phyloP scores from a whole-genome alignment of 2,797 vertebrate species.

The Microchirus variegatus region DNA sequence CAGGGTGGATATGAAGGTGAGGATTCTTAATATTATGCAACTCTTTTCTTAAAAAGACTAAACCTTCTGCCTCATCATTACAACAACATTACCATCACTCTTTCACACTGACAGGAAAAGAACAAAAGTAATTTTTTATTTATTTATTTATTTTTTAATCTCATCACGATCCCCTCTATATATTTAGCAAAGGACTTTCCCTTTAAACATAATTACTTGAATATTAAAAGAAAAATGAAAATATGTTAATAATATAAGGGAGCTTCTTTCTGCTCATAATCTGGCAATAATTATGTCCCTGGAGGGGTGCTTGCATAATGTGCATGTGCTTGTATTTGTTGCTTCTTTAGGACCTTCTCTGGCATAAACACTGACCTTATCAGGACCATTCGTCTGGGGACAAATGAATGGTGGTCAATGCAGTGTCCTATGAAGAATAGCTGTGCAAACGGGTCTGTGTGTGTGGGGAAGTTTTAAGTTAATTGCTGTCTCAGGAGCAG shows the following conservation, averaged over 20 bases:
- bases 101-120: slow-evolving; percentile 34
- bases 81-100: slow-evolving; percentile 16
- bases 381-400: too few relatives aligned
- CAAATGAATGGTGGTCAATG: too few relatives aligned
- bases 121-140: slow-evolving; percentile 57
- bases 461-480: slow-evolving; percentile 39
- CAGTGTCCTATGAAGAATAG: too few relatives aligned
- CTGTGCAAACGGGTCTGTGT: neutral
- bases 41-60: slow-evolving; percentile 59
- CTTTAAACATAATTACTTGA: slow-evolving; percentile 72
- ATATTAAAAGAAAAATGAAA: slow-evolving; percentile 76
- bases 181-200: slow-evolving; percentile 49
- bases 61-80: slow-evolving; percentile 54
- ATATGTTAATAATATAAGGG: slow-evolving; percentile 76
- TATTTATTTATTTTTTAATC: neutral
- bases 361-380: too few relatives aligned
- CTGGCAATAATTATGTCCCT: slow-evolving; percentile 81
- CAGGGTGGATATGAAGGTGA: slow-evolving; percentile 33
- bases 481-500: slow-evolving; percentile 45
- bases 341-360: too few relatives aligned
- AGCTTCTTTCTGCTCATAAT: slow-evolving; percentile 65
- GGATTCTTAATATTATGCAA: slow-evolving; percentile 63
- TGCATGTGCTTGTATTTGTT: neutral
- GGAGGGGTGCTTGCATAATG: slow-evolving; percentile 40
- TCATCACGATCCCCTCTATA: slow-evolving; percentile 45